phyloP scores from a whole-genome alignment of 1,140 invertebrate genomes.

The Aphis gossypii region DNA sequence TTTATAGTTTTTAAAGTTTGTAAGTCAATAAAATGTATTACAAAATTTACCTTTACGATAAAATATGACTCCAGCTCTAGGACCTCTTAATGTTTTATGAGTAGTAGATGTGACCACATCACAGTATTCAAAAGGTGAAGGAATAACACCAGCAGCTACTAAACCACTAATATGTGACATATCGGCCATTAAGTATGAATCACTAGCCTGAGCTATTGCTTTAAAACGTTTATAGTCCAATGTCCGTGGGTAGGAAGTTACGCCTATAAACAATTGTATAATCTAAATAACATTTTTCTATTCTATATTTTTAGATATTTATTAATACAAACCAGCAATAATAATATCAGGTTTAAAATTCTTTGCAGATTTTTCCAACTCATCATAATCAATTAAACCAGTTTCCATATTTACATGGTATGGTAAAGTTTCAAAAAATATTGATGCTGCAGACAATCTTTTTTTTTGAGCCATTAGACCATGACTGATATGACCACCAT shows the following conservation, averaged over 20 bases:
- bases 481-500: constrained; percentile 96
- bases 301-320: background rate
- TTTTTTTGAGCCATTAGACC: constrained; percentile 90
- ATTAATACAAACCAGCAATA: constrained; percentile 74
- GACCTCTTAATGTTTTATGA: constrained; percentile 93
- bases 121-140: constrained; percentile 91
- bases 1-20: background rate
- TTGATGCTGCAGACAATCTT: constrained; percentile 95
- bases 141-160: constrained; percentile 84
- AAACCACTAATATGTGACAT: constrained; percentile 96
- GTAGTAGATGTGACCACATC: constrained; percentile 96
- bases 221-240: constrained; percentile 89
- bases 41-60: constrained; percentile 77
- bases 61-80: constrained; percentile 89
- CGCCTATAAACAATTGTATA: constrained; percentile 67
- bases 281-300: background rate
- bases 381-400: constrained; percentile 94
- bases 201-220: constrained; percentile 86
- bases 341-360: constrained; percentile 93
- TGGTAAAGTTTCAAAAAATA: constrained; percentile 98
- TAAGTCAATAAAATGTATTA: background rate
- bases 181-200: constrained; percentile 89
- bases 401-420: constrained; percentile 90
- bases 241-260: constrained; percentile 86
- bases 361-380: constrained; percentile 80